Evolutionary conservation across 30 jellyfish, hydroid and myxozoan species (phyloP), one percentile per base, ranked within the genome.

Genomic region (Turritopsis rubra): DNA sequence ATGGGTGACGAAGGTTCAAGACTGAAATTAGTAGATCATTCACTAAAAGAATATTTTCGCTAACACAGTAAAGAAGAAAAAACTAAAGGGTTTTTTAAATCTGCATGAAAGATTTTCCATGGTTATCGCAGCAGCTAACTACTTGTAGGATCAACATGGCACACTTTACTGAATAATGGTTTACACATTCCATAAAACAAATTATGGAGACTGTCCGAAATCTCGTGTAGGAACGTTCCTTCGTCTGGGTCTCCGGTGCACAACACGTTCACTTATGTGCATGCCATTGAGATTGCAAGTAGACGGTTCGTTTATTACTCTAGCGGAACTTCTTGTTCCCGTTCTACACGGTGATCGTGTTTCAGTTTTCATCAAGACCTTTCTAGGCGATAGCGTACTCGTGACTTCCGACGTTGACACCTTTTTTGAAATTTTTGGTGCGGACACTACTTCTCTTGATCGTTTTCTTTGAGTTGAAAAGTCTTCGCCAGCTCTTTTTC

Each of bases 201-300:
- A 16, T 74, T 74, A 74, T n/a, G 82, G 82, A 7, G 82, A 74
- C 65, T 74, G 82, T 7, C 54, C 82, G 23, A 74, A 74, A 29
- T 74, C 82, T 16, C 82, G 28, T 21, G 82, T 74, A 20, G 82
- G 82, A 26, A 74, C 82, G 65, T 74, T 74, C 65, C 41, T 74
- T 1, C 82, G 28, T 41, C 82, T 26, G 8, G 65, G 65, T 74
- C 82, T 74, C n/a, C 65, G 28, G n/a, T 74, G 82, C 16, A 74
- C n/a, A 9, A 4, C 65, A 28, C 77, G 28, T 0, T 22, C 77
- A 27, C 19, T 68, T 13, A 41, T 13, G 60, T 41, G 60, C 9
- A 41, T 13, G 60, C 60, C 60, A 41, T 41, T 13, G 60, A 41
- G 5, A 13, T 13, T 13, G 60, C 60, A 5, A 41, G 60, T 41